A percentile compares a stretch with the other conserved stretches of the same genome.
These are phyloP conservation scores for Drosophila nigritarsus DNA, from an alignment of 2,888 invertebrate genomes.

Conservation along the genomic window DNA sequence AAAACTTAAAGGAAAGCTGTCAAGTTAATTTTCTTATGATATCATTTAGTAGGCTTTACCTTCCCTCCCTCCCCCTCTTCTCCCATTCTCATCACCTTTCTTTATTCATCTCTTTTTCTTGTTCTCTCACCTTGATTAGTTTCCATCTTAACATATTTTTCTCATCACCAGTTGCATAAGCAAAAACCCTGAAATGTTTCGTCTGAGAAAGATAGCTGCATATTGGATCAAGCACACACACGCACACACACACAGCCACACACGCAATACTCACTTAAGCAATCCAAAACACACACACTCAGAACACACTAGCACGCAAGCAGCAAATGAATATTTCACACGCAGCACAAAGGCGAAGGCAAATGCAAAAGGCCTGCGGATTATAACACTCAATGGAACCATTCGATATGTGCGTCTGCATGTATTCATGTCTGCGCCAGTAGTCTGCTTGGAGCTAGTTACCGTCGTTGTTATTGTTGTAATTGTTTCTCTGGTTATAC, in stretches of 20 bases:
- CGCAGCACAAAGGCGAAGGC: slow-evolving; percentile 51
- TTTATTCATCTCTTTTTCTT: neutral
- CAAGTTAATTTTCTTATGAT: neutral
- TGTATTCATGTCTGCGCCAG: slow-evolving; percentile 5
- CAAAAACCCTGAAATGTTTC: neutral
- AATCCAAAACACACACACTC: slow-evolving; percentile 2
- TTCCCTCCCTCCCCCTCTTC: neutral
- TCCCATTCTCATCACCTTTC: neutral
- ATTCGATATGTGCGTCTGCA: slow-evolving; percentile 35
- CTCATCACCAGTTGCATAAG: slow-evolving; percentile 7
- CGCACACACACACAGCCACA: neutral
- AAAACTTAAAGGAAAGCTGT: neutral
- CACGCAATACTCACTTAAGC: slow-evolving; percentile 11
- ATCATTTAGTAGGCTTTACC: neutral
- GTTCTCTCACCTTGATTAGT: slow-evolving; percentile 4
- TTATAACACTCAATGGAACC: slow-evolving; percentile 72
- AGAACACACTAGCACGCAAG: slow-evolving; percentile 5
- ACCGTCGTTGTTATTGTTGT: slow-evolving; percentile 7
- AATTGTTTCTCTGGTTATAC: neutral
- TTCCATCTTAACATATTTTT: slow-evolving; percentile 1
- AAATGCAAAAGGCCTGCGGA: slow-evolving; percentile 72
- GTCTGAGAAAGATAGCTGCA: slow-evolving; percentile 20
- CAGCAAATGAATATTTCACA: slow-evolving; percentile 71
- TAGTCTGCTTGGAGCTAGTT: slow-evolving; percentile 6
- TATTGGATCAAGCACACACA: slow-evolving; percentile 1